Base-by-base conservation (phyloP, 1,140 invertebrate species). In the Zaprionus africanus region DNA sequence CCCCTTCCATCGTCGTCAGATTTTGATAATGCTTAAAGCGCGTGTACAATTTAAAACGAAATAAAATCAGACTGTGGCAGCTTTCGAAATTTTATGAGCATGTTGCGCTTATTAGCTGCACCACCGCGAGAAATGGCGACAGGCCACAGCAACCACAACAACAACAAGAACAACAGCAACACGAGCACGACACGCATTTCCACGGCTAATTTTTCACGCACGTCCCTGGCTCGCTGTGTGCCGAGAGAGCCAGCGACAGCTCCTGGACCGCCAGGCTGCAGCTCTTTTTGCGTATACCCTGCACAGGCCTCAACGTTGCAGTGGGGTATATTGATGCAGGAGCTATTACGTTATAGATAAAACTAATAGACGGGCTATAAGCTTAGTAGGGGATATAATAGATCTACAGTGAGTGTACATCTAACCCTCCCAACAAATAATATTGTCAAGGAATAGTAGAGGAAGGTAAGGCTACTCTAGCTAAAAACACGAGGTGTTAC, bases 51-150 rank as follows among this genome's bases (percentile, higher is more conserved):
- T 88, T 88, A 90, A 88, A 88, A 81, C 73, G 74, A 90, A 79
- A 88, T 88, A 84, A 90, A 88, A 88, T 87, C 84, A 76, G 68
- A 79, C 64, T 59, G 61, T 65, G 75, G 84, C 78, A 76, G 84
- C 81, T 88, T 88, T 88, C 84, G 84, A 88, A 88, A 81, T 90
- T 88, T 88, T 88, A 88, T 88, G 84, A 88, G 84, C 84, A 84
- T 88, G 84, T 88, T 90, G 85, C 79, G 81, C 84, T 88, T 87
- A 87, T 87, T 87, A 87, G 83, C 76, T 53, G 74, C 74, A 67
- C 53, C 71, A 78, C 49, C 65, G 69, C 85, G 78, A 87, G 84
- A 83, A 87, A 87, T 88, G 83, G 83, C 83, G 83, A 87, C 83
- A 87, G 70, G 83, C 84, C 84, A 81, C 82, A 86, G 68, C 76